Base-by-base conservation (phyloP, 2,888 invertebrate genomes). In the Chrysolina americana region DNA sequence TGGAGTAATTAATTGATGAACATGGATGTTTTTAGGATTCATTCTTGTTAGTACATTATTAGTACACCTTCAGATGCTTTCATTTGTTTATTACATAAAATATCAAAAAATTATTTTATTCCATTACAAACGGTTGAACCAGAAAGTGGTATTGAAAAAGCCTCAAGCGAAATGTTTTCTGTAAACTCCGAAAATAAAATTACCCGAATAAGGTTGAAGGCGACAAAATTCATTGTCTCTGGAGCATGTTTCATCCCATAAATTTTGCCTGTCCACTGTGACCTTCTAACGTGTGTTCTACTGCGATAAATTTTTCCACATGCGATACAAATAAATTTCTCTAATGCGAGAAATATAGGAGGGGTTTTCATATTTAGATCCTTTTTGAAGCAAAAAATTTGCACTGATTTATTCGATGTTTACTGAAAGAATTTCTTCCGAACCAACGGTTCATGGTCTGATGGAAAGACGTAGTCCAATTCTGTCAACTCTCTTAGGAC, bases 231-330 rank as follows among this genome's bases (percentile, higher is more conserved):
- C 15, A 53, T 53, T 53, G 53, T 53, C 53, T 23, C 5, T 6
- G 10, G 15, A 53, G 53, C 53, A 21, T 19, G 53, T 53, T 19
- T 21, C 21, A 53, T 23, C 11, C 53, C 21, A 53, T 15, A 53
- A 53, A 53, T 53, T 53, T 36, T 21, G 13, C 10, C 53, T 53
- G 53, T 53, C 53, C 21, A 13, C 11, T 3, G 53, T 13, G 53
- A 53, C 53, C 53, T 23, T 53, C 53, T 21, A 53, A 21, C 19
- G 53, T 53, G 21, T 53, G 19, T 53, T 53, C 13, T 53, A 13
- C 53, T 21, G 15, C 21, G 21, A 53, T 53, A 21, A 53, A 53
- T 53, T 53, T 53, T 53, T 23, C 23, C 53, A 53, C 6, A 53
- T 21, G 23, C 53, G 23, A 53, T 21, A 23, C 19, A 10, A 23